phyloP scores from a whole-genome alignment of 2,113 vertebrate genomes.

The Theropithecus gelada region DNA sequence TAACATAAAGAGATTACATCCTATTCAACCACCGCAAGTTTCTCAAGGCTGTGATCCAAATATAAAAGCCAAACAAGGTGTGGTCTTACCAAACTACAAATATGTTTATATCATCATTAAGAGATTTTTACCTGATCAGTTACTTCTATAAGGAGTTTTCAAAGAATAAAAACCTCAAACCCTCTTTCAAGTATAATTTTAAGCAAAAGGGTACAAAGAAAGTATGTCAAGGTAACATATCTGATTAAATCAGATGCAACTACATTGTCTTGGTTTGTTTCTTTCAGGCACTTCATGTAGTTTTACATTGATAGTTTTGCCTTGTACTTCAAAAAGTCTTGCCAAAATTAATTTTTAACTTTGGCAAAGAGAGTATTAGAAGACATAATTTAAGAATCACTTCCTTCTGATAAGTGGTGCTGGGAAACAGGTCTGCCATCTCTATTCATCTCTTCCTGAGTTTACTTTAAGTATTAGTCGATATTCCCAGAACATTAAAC shows the following conservation, averaged over 20 bases:
- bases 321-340: neutral
- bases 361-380: neutral
- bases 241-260: neutral
- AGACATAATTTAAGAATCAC: neutral
- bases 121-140: neutral
- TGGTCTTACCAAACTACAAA: neutral
- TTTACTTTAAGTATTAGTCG: conserved; percentile 1
- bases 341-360: conserved; percentile 40
- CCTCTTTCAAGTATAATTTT: neutral
- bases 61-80: neutral
- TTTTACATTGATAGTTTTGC: neutral
- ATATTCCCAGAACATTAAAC: neutral
- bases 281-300: neutral
- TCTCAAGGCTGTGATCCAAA: neutral
- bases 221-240: neutral
- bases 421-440: neutral
- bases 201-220: neutral
- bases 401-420: neutral
- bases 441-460: neutral
- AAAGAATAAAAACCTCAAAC: neutral
- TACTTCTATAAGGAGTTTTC: neutral
- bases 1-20: neutral
- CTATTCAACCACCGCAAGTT: neutral
- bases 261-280: neutral
- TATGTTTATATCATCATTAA: neutral